Base-by-base conservation (phyloP, 2,888 invertebrate genomes). In the Dione vanillae region DNA sequence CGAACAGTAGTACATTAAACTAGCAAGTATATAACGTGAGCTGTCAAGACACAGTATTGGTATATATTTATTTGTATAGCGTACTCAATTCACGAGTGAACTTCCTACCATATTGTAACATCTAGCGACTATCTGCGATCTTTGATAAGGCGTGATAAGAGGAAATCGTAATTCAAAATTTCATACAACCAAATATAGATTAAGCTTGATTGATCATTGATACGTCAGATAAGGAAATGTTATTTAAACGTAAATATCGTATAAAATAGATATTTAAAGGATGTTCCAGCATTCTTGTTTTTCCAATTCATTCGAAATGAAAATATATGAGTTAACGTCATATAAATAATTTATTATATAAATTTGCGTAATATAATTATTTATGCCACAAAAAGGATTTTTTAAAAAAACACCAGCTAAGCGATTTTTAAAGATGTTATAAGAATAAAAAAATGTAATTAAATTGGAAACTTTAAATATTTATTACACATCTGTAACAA, bases 121-220 rank as follows among this genome's bases (percentile, higher is more conserved):
- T 78, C 77, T 77, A 75, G 75, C 75, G 76, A 77, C 77, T 75
- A 76, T 70, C 77, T 74, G 67, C 49, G 58, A 58, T 51, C 62
- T 71, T 41, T 72, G 77, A 77, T 78, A 78, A 77, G 76, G 75
- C 71, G 72, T 54, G 67, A 74, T 65, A 67, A 69, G 65, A 71
- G 68, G 65, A 59, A 70, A 72, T 69, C 72, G 72, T 71, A 75
- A 73, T 68, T 72, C 73, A 47, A 40, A 27, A 19, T 40, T 77
- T 75, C 75, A 73, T 70, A 74, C 71, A 69, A 72, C 69, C 71
- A 77, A 71, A 76, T 74, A 77, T 59, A 43, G 70, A 73, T 82
- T 82, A 82, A 65, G 67, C 43, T 47, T 67, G 67, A 71, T 74
- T 56, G 65, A 68, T 69, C 37, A 20, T 58, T 54, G 10, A 69